These are phyloP conservation scores for Vimba vimba DNA, from an alignment of 2,113 vertebrate genomes.

Conservation along the genomic window DNA sequence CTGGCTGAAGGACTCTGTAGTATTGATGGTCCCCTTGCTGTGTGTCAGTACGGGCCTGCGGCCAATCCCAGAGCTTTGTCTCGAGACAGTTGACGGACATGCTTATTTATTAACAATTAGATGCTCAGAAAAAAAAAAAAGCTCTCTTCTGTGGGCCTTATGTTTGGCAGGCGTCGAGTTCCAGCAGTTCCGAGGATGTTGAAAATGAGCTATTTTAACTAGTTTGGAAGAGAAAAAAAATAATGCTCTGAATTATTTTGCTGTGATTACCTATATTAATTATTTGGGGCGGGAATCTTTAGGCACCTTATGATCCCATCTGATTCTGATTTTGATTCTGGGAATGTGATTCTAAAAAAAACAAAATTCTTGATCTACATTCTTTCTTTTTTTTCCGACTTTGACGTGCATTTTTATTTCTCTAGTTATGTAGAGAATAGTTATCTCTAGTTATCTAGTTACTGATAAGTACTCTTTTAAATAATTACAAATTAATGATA, in stretches of 20 bases:
- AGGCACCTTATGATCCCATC: too few relatives aligned
- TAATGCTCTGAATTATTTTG: neutral
- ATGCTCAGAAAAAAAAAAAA: neutral
- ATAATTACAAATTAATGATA: too few relatives aligned
- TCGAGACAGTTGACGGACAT: constrained; percentile 7
- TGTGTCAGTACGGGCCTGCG: constrained; percentile 7
- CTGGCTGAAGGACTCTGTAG: constrained; percentile 36
- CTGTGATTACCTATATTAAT: neutral
- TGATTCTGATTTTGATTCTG: too few relatives aligned
- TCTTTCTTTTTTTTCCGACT: too few relatives aligned
- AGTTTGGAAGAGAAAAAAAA: neutral
- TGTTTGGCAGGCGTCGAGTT: neutral
- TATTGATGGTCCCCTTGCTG: constrained; percentile 35
- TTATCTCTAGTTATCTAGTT: too few relatives aligned
- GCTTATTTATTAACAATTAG: constrained; percentile 35
- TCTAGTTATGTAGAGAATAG: too few relatives aligned
- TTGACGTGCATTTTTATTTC: too few relatives aligned
- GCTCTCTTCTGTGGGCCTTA: neutral
- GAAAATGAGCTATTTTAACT: constrained; percentile 1
- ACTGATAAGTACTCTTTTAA: too few relatives aligned
- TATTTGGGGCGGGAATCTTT: neutral
- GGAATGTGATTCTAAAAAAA: too few relatives aligned
- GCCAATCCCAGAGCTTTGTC: constrained; percentile 30
- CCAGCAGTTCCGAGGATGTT: neutral
- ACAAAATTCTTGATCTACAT: too few relatives aligned